Base-by-base conservation (phyloP, 2,888 invertebrate genomes). In the Noctua janthe region DNA sequence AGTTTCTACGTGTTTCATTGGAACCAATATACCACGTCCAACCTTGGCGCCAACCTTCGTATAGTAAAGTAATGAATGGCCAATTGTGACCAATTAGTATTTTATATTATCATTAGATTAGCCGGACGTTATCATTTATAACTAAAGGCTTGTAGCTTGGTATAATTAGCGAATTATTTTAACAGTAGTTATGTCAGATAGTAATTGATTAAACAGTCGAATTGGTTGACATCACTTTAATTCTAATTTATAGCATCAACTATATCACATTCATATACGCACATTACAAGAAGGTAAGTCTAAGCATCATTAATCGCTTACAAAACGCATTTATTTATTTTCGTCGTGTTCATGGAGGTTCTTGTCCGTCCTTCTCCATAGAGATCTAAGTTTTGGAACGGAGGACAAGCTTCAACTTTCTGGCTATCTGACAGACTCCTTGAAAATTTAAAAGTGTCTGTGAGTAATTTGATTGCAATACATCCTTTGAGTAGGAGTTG, bases 11-110 rank as follows among this genome's bases (percentile, higher is more conserved):
- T 76, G 74, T 59, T 73, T 39, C 64, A 54, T 88, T 80, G 67
- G 69, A 69, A 29, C 62, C 84, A 87, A 80, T 76, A 82, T 64
- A 69, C 78, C 56, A 87, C 66, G 59, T 54, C 79, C 74, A 87
- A 80, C 87, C 89, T 87, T 87, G 87, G 51, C 11, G 67, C 54
- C 77, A 87, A 69, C 87, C 80, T 83, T 80, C 74, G 54, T 71
- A 74, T 67, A 23, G 17, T 29, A 70, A 76, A 86, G 66, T 74
- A 69, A 80, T 86, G 59, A 88, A 81, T 64, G 20, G 64, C 49
- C 79, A 78, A 83, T 86, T 83, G 77, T 80, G 43, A 87, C 89
- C 87, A 88, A 88, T 86, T 86, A 78, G 49, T 62, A 71, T 69
- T 69, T 79, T 51, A 76, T 72, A 76, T 66, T 88, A 82, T 62